Evolutionary conservation across 1,140 invertebrate genomes (phyloP), one percentile per base, ranked within the genome.

Genomic region (Bicyclus anynana): DNA sequence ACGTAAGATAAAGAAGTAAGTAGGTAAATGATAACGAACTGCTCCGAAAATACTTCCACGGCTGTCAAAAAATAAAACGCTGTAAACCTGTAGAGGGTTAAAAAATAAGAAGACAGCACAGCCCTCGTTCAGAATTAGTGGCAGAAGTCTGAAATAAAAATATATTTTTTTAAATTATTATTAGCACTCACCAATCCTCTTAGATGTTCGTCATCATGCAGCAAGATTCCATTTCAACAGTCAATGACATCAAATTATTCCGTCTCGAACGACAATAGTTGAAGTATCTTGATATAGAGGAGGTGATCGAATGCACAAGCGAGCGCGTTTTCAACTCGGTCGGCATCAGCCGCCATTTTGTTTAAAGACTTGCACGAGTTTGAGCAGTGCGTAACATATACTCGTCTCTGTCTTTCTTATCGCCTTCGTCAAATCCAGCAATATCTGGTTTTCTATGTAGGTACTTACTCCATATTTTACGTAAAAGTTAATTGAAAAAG

Each of bases 331-430:
- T 61, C 49, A 37, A 46, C 48, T 37, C 59, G 61, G 49, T 42
- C 53, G 60, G 62, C 51, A 61, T 21, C 20, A 60, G 47, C 62
- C 65, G 79, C 80, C 80, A 83, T 83, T 72, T 83, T 83, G 77
- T 83, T 48, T 63, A 71, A 44, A 53, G 29, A 17, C 2, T 49
- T 59, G 56, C 75, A 62, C 57, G 72, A 80, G 74, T 66, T 62
- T 61, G 71, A 80, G 57, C 20, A 66, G 59, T 61, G 74, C 37
- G 37, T 38, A 37, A 18, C 18, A 56, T 65, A 72, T 61, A 50
- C 17, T 12, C 35, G 14, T 61, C 35, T 40, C 40, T 29, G 35
- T 35, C 40, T 51, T 17, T 33, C 38, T 47, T 12, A 9, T 6
- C 26, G 10, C 1, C 29, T 12, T 33, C 29, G 29, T 12, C 10